Percentiles rank a stretch among this genome's conserved stretches.
Evolutionary conservation across 2,888 invertebrate genomes (phyloP).

Genomic region (Cynaeus angustus): DNA sequence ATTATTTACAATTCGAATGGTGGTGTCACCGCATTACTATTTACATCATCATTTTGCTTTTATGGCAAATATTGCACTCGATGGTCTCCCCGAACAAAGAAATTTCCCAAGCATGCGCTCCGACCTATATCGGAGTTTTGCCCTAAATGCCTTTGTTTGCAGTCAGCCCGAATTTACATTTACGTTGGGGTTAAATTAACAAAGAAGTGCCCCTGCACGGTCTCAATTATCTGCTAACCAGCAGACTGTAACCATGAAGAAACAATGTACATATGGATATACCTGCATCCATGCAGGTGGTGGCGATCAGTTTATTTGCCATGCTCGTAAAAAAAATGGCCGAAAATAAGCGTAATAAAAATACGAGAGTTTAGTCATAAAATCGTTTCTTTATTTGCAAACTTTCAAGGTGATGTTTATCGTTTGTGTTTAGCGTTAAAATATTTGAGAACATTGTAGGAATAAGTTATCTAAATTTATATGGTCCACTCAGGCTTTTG

Average conservation of each 20-base stretch:
- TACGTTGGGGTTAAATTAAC: conserved; percentile 4
- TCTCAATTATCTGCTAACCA: conserved; percentile 1
- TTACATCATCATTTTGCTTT: background rate
- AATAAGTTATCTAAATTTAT: conserved; percentile 3
- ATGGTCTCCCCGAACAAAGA: conserved; percentile 4
- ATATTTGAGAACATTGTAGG: background rate
- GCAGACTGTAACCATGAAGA: background rate
- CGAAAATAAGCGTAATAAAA: too few species aligned
- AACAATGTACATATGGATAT: background rate
- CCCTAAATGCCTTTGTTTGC: conserved; percentile 8
- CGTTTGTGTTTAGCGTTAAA: conserved; percentile 2
- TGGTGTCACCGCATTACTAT: too few species aligned
- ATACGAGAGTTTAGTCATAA: too few species aligned
- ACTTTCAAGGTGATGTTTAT: conserved; percentile 5
- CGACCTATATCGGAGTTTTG: background rate
- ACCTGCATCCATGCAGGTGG: background rate
- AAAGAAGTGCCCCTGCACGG: background rate
- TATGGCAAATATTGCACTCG: background rate
- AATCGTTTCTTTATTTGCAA: background rate
- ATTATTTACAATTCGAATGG: background rate
- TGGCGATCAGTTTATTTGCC: too few species aligned
- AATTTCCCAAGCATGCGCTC: background rate
- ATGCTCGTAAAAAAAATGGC: too few species aligned
- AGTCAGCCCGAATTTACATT: background rate
- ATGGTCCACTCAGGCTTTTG: background rate